phyloP scores from a whole-genome alignment of 2,888 invertebrate species.

The Cryptocephalus moraei region DNA sequence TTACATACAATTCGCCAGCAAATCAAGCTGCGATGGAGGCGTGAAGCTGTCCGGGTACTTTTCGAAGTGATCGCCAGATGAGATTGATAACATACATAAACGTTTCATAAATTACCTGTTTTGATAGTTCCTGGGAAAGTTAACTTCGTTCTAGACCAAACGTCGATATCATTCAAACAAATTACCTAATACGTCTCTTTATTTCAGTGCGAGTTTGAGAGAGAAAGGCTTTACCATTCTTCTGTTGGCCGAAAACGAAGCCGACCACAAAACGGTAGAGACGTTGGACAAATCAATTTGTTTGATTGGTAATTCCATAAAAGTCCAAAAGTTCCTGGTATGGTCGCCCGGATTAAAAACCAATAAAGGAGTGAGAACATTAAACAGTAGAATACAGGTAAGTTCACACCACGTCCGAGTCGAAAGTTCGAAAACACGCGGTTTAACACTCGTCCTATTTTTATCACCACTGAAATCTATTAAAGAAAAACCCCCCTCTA shows the following conservation, averaged over 20 bases:
- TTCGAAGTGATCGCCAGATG: no score
- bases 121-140: no score
- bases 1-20: no score
- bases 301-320: constrained; percentile 37
- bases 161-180: neutral
- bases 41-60: no score
- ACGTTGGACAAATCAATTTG: constrained; percentile 42
- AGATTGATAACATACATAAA: no score
- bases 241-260: constrained; percentile 39
- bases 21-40: no score
- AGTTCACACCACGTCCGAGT: constrained; percentile 6
- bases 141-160: no score
- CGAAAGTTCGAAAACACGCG: no score
- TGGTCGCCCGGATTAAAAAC: constrained; percentile 31
- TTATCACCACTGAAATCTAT: no score
- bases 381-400: constrained; percentile 34
- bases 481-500: no score
- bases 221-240: constrained; percentile 43
- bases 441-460: no score
- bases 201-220: constrained; percentile 36
- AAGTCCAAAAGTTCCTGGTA: constrained; percentile 29
- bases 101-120: no score
- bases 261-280: constrained; percentile 38
- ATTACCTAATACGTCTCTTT: constrained; percentile 1
- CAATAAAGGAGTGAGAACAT: constrained; percentile 18